phyloP scores from a whole-genome alignment of 2,888 invertebrate genomes.

The Entomobrya multifasciata region DNA sequence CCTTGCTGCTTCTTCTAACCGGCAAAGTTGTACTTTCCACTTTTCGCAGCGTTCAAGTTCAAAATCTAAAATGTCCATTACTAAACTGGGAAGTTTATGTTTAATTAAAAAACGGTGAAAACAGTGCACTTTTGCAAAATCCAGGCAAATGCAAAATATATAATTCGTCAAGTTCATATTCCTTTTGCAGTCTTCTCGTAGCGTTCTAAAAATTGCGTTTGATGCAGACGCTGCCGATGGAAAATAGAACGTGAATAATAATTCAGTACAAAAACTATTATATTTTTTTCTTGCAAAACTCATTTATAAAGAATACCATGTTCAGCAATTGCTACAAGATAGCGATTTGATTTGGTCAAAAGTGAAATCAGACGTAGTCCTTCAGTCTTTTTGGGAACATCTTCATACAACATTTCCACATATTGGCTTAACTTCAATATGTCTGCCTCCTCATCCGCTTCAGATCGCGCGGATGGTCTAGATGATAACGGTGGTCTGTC shows the following conservation, averaged over 20 bases:
- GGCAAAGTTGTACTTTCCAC: slow-evolving; percentile 68
- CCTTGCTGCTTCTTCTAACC: slow-evolving; percentile 51
- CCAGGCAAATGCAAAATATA: slow-evolving; percentile 66
- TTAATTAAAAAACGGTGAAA: slow-evolving; percentile 70
- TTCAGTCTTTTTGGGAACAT: slow-evolving; percentile 64
- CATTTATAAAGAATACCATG: slow-evolving; percentile 63
- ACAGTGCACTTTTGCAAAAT: slow-evolving; percentile 67
- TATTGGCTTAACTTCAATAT: slow-evolving; percentile 69
- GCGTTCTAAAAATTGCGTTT: slow-evolving; percentile 74
- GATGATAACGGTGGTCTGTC: slow-evolving; percentile 7
- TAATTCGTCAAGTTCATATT: slow-evolving; percentile 57
- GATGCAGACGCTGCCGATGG: slow-evolving; percentile 62
- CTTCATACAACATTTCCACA: slow-evolving; percentile 75
- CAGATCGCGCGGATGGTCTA: background rate
- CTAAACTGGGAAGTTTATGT: slow-evolving; percentile 57
- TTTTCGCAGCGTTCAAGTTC: slow-evolving; percentile 73
- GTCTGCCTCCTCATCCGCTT: slow-evolving; percentile 57
- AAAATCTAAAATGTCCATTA: slow-evolving; percentile 67
- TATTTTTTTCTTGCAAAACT: background rate
- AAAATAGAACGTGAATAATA: background rate
- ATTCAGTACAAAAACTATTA: background rate
- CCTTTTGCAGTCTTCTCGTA: slow-evolving; percentile 70
- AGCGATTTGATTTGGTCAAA: slow-evolving; percentile 60
- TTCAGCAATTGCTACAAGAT: slow-evolving; percentile 58
- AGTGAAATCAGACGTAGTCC: slow-evolving; percentile 56